These are phyloP conservation scores for Cheiracanthium punctorium DNA, from an alignment of 2,888 invertebrate genomes.

Conservation along the genomic window DNA sequence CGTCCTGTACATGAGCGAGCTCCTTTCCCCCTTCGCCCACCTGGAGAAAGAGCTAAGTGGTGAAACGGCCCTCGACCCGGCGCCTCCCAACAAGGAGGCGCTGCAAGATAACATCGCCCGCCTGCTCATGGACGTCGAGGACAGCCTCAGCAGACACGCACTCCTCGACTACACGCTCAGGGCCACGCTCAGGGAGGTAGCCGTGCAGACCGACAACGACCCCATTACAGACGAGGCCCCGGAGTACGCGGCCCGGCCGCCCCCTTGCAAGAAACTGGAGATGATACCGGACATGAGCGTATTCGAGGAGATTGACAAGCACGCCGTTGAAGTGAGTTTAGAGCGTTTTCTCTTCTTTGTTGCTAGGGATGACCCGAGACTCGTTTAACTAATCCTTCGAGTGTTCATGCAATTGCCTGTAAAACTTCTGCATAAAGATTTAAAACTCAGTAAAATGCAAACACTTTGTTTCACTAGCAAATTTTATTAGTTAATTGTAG, in stretches of 20 bases:
- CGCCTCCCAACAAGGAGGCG: slow-evolving; percentile 30
- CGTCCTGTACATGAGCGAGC: slow-evolving; percentile 66
- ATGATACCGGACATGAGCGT: slow-evolving; percentile 72
- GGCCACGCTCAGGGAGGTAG: slow-evolving; percentile 71
- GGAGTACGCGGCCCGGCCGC: slow-evolving; percentile 74
- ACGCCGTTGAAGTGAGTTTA: slow-evolving; percentile 67
- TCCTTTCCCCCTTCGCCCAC: slow-evolving; percentile 71
- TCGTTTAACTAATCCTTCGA: no score
- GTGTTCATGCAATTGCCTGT: no score
- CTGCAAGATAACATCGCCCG: slow-evolving; percentile 68
- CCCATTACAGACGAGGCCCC: slow-evolving; percentile 74
- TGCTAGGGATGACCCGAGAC: no score
- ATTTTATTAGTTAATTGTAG: no score
- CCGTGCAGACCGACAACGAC: slow-evolving; percentile 74
- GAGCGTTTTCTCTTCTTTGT: neutral
- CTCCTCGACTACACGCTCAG: slow-evolving; percentile 39
- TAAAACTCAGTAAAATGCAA: no score
- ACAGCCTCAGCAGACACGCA: slow-evolving; percentile 50
- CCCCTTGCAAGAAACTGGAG: slow-evolving; percentile 73
- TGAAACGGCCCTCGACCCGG: slow-evolving; percentile 4
- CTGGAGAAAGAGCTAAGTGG: slow-evolving; percentile 71
- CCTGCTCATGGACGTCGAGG: slow-evolving; percentile 72
- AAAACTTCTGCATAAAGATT: no score
- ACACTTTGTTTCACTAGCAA: no score
- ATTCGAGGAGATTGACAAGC: slow-evolving; percentile 72